Evolutionary conservation across 2,888 invertebrate species (phyloP).

Genomic region (Epinotia bilunana): DNA sequence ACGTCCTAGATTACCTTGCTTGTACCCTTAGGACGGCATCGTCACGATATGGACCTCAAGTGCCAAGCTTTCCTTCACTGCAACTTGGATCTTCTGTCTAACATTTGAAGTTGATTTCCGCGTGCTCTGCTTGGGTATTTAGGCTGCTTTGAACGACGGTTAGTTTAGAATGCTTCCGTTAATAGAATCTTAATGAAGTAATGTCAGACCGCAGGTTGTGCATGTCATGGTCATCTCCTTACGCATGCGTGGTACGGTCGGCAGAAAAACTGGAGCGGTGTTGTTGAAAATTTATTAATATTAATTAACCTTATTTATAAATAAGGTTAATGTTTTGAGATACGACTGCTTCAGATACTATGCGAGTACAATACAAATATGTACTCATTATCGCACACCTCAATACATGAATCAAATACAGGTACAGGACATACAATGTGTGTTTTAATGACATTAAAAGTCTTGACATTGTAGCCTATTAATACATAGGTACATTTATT

Average conservation of each 20-base stretch:
- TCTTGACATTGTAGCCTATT: too few relatives aligned
- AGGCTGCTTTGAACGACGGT: slow-evolving; percentile 43
- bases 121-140: slow-evolving; percentile 29
- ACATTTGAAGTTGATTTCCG: slow-evolving; percentile 49
- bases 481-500: too few relatives aligned
- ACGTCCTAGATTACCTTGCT: slow-evolving; percentile 48
- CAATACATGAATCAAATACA: too few relatives aligned
- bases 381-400: too few relatives aligned
- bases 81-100: slow-evolving; percentile 42
- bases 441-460: too few relatives aligned
- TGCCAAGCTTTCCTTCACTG: not conserved
- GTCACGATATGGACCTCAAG: slow-evolving; percentile 39
- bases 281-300: too few relatives aligned
- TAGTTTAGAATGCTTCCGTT: slow-evolving; percentile 78
- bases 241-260: slow-evolving; percentile 66
- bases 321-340: not conserved
- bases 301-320: too few relatives aligned
- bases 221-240: slow-evolving; percentile 82
- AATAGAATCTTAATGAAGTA: slow-evolving; percentile 85
- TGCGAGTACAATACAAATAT: not conserved
- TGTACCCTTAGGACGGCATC: not conserved
- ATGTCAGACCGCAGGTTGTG: slow-evolving; percentile 78
- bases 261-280: slow-evolving; percentile 58
- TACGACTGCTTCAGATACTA: too few relatives aligned
- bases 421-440: too few relatives aligned